phyloP scores from a whole-genome alignment of 1,140 invertebrate species.

The Tetragonula clypearis region DNA sequence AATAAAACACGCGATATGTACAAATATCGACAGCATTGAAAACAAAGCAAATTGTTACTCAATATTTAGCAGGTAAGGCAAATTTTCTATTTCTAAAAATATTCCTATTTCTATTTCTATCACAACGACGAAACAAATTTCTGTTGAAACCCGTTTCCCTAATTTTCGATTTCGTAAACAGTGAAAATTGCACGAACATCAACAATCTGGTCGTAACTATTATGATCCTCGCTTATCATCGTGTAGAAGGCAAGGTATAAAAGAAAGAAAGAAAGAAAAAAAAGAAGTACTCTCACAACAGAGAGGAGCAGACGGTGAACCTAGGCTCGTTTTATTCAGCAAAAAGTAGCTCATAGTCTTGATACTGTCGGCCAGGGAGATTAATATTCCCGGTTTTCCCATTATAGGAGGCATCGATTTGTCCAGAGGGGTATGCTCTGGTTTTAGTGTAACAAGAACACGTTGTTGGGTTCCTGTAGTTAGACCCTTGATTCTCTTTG shows the following conservation, averaged over 20 bases:
- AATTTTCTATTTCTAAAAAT: background rate
- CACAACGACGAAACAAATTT: no score
- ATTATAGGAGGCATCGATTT: conserved; percentile 29
- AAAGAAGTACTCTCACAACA: background rate
- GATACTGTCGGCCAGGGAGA: conserved; percentile 3
- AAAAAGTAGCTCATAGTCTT: background rate
- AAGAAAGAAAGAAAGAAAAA: background rate
- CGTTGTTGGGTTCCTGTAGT: conserved; percentile 12
- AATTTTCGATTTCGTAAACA: background rate
- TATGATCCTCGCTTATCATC: background rate
- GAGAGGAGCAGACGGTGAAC: background rate
- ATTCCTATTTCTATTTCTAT: no score
- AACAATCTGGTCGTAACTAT: no score
- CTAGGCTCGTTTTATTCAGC: background rate
- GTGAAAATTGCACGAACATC: no score
- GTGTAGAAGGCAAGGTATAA: background rate
- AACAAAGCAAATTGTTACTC: no score
- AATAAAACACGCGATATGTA: no score
- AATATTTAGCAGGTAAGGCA: background rate
- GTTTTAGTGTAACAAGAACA: conserved; percentile 16
- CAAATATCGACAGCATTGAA: no score
- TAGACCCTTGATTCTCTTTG: conserved; percentile 31
- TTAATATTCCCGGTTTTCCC: conserved; percentile 29
- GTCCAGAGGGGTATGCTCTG: background rate
- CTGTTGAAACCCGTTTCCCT: background rate